Percentiles rank a stretch among this genome's conserved stretches.
Evolutionary conservation across 1,140 invertebrate genomes (phyloP).

Genomic region (Camponotus floridanus): DNA sequence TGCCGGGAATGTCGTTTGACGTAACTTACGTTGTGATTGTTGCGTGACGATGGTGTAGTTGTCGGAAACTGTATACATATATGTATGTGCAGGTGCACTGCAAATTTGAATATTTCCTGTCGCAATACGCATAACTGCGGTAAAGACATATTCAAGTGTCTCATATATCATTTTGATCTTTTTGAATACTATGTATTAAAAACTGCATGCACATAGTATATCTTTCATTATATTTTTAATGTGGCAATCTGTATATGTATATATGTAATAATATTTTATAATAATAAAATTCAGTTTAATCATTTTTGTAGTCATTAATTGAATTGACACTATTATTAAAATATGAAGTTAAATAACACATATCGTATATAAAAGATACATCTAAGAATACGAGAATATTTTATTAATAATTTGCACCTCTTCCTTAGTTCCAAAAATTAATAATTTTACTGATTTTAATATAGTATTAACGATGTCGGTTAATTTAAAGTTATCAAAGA

Average conservation of each 20-base stretch:
- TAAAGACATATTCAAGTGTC: slow-evolving; percentile 9
- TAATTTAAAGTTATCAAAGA: neutral
- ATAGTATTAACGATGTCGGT: neutral
- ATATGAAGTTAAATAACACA: neutral
- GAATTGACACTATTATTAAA: neutral
- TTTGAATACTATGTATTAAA: neutral
- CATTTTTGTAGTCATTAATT: neutral
- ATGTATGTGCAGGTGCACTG: slow-evolving; percentile 43
- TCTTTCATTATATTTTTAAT: neutral
- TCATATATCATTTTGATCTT: neutral
- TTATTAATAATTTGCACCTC: neutral
- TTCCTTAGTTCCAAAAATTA: neutral
- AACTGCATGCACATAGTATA: neutral
- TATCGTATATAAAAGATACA: neutral
- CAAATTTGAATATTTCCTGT: slow-evolving; percentile 64
- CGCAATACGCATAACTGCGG: slow-evolving; percentile 45
- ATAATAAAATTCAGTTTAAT: neutral
- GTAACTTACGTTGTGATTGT: slow-evolving; percentile 50
- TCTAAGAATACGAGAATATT: neutral
- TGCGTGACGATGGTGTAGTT: slow-evolving; percentile 40
- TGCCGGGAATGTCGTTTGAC: slow-evolving; percentile 40
- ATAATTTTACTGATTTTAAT: slow-evolving; percentile 22
- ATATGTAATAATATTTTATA: neutral
- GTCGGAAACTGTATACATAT: slow-evolving; percentile 26
- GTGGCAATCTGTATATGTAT: too few relatives aligned